Evolutionary conservation across 2,797 vertebrate genomes (phyloP).

Genomic region (Crocidura indochinensis): DNA sequence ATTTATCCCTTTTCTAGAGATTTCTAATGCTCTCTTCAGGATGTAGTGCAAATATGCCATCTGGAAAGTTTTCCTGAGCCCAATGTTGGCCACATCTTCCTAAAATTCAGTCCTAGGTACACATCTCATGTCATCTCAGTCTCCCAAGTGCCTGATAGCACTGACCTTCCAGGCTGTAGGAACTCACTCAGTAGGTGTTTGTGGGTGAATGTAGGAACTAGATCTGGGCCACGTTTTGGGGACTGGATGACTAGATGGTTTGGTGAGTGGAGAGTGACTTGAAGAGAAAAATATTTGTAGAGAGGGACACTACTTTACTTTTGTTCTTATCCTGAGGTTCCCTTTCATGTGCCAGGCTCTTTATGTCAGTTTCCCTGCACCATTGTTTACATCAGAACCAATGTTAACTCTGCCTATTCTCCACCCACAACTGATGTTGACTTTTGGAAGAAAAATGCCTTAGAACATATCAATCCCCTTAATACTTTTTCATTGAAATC

Average conservation of each 20-base stretch:
- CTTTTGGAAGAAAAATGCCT: background rate
- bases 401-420: background rate
- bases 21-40: background rate
- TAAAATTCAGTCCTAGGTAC: accelerated
- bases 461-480: background rate
- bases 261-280: background rate
- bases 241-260: background rate
- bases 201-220: background rate
- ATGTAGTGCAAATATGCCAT: background rate
- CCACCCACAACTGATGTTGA: background rate
- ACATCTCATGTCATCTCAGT: accelerated
- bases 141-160: background rate
- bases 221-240: background rate
- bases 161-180: background rate
- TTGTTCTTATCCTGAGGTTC: background rate
- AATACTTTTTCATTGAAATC: background rate
- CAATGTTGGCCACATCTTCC: background rate
- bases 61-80: background rate
- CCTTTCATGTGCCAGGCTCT: background rate
- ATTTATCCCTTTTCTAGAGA: background rate
- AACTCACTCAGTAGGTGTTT: background rate
- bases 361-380: too few relatives aligned
- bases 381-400: background rate
- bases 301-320: accelerated
- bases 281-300: background rate